Conservation (phyloP, 2,888 invertebrate genomes). For the Lasioglossum marginatum region DNA sequence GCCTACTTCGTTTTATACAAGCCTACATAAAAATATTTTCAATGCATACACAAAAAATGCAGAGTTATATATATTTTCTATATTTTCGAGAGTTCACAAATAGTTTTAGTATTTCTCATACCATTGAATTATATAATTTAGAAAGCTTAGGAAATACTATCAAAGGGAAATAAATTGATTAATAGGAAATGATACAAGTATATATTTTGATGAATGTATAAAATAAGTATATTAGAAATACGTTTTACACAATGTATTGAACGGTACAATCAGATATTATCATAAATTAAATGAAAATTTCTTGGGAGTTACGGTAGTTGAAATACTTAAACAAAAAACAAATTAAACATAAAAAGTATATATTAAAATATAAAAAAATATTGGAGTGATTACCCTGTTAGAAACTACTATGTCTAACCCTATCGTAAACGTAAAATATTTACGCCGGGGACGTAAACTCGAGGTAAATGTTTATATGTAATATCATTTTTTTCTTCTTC, state of each 20-base stretch:
- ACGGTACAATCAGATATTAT: conserved; percentile 2
- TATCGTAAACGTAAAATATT: conserved; percentile 50
- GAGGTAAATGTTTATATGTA: conserved; percentile 60
- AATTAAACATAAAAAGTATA: conserved; percentile 21
- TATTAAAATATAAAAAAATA: conserved; percentile 29
- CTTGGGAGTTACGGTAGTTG: not conserved
- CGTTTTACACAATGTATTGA: conserved; percentile 28
- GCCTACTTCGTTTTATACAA: conserved; percentile 21
- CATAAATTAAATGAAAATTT: conserved; percentile 36
- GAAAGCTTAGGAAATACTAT: not conserved
- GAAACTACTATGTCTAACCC: conserved; percentile 44
- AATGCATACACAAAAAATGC: not conserved
- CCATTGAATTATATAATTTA: not conserved
- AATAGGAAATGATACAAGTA: not conserved
- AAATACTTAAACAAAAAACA: conserved; percentile 15
- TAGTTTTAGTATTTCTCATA: conserved; percentile 11
- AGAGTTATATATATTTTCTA: conserved; percentile 10
- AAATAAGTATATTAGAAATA: conserved; percentile 50
- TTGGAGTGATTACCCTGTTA: conserved; percentile 61
- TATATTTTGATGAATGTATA: conserved; percentile 9
- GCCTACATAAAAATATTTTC: conserved; percentile 29
- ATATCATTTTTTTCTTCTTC: conserved; percentile 46
- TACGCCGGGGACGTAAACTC: conserved; percentile 52
- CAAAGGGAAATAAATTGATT: not conserved
- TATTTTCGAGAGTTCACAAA: conserved; percentile 8